These are phyloP conservation scores for Tetragonisca angustula DNA, from an alignment of 2,888 invertebrate genomes.

Conservation along the genomic window DNA sequence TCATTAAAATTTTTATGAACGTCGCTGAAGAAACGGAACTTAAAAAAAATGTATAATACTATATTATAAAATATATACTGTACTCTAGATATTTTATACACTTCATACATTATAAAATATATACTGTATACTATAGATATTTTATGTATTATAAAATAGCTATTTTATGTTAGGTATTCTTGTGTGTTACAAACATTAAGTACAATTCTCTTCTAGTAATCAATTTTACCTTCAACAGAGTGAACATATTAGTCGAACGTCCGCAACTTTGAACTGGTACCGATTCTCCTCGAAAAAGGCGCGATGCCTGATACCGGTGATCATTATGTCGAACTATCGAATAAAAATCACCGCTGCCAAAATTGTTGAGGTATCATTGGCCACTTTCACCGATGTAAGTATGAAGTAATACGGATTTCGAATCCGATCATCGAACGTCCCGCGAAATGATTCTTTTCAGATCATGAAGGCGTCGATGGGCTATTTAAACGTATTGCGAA, in stretches of 20 bases:
- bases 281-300: slow-evolving; percentile 57
- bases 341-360: slow-evolving; percentile 68
- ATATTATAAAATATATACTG: no score
- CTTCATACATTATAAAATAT: no score
- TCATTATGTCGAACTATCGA: slow-evolving; percentile 61
- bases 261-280: slow-evolving; percentile 65
- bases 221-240: slow-evolving; percentile 21
- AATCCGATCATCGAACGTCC: no score
- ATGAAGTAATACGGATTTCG: not conserved
- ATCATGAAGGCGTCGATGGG: slow-evolving; percentile 1
- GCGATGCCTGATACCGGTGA: slow-evolving; percentile 59
- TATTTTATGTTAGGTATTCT: no score
- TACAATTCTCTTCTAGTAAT: not conserved
- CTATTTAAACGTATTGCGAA: not conserved
- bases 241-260: slow-evolving; percentile 18
- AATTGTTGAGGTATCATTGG: slow-evolving; percentile 69
- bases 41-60: no score
- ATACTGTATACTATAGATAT: no score
- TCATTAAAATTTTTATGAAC: no score
- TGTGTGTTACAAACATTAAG: no score
- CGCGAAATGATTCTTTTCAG: not conserved
- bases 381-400: slow-evolving; percentile 68
- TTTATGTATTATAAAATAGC: no score
- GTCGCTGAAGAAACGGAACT: no score
- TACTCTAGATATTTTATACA: no score